Evolutionary conservation across 2,113 vertebrate genomes (phyloP).

Genomic region (Protobothrops flavoviridis): DNA sequence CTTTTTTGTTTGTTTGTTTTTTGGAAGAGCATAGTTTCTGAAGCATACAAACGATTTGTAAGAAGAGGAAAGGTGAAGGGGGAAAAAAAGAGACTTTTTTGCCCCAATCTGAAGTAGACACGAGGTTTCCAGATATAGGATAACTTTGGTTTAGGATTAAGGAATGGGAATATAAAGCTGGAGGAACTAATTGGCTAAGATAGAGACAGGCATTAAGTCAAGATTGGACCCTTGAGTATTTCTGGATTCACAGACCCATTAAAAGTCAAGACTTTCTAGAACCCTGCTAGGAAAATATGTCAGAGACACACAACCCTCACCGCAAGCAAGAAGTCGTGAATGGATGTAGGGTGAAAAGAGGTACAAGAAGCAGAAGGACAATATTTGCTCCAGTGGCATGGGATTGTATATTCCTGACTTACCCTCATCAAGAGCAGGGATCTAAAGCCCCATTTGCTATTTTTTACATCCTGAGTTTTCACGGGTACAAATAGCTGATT

Average conservation of each 20-base stretch:
- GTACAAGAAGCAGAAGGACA: not conserved
- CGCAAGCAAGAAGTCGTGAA: not conserved
- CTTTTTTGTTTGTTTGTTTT: not conserved
- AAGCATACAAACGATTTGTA: not conserved
- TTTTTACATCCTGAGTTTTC: slow-evolving; percentile 13
- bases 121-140: not conserved
- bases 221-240: not conserved
- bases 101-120: not conserved
- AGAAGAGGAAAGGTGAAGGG: not conserved
- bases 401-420: not conserved
- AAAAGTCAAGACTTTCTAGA: not conserved
- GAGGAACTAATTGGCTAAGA: not conserved
- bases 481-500: not conserved
- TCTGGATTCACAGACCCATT: not conserved
- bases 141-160: not conserved
- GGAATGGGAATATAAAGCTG: not conserved
- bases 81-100: not conserved
- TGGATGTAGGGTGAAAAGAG: not conserved
- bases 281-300: not conserved
- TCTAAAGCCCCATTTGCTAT: not conserved
- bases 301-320: not conserved
- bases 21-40: not conserved
- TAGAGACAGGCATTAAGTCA: not conserved
- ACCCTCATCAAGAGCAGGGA: not conserved
- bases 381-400: not conserved